Evolutionary conservation across 1,140 invertebrate genomes (phyloP), one percentile per base, ranked within the genome.

Genomic region (Andrena cerasifolii): DNA sequence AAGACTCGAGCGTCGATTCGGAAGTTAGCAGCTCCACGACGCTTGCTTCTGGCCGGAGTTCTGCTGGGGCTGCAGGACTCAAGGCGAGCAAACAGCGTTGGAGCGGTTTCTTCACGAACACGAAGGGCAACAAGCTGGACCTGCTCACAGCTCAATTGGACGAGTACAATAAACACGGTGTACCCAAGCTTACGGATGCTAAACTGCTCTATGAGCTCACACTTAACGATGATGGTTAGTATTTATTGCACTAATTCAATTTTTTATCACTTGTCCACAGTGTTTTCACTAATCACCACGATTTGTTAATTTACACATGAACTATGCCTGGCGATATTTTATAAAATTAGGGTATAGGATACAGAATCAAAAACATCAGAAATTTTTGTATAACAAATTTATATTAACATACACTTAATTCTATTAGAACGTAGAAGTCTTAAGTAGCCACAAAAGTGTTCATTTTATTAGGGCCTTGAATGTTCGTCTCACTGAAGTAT

Each of bases 31-130:
- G 89, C 31, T 84, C 75, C 40, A 83, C 83, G 1, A 86, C 85
- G 26, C 66, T 88, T n/a, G 70, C 87, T 56, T 85, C 90, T 45
- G 84, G 83, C 63, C 91, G 90, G 68, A 87, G 86, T 74, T 84
- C 88, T 40, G 83, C 85, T 66, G 89, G 89, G 43, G 80, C 86
- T 68, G 85, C 87, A 59, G 87, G 85, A 61, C 84, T 82, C 87
- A 93, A 90, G 85, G 88, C 78, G 84, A 93, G 89, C 80, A 95
- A 95, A 84, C 95, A 95, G 86, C 94, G 94, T 18, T 95, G 95
- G 94, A 94, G 94, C 58, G 94, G 94, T 24, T 94, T 96, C 81
- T 96, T 96, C 83, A 94, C 94, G 21, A 94, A 94, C 75, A 94
- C 91, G 66, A 95, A 94, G 89, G 94, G 94, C 79, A 94, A 94